phyloP scores from a whole-genome alignment of 2,113 vertebrate species.

The Lampris megalopsis region DNA sequence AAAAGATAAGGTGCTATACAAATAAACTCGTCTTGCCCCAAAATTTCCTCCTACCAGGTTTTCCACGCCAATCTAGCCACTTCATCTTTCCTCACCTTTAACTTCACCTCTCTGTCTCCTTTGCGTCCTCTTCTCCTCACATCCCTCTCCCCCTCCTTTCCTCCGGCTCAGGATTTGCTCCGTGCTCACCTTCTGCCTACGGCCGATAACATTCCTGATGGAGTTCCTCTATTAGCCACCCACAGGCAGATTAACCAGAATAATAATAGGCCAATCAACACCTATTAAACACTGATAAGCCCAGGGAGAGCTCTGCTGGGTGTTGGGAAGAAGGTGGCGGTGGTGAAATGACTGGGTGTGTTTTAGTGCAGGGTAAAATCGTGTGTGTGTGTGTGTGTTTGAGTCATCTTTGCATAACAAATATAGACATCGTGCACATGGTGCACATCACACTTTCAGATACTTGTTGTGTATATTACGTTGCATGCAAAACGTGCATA shows the following conservation, averaged over 20 bases:
- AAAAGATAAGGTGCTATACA: too few species aligned
- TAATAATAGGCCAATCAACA: conserved; percentile 79
- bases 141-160: conserved; percentile 19
- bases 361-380: conserved; percentile 57
- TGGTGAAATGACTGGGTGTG: conserved; percentile 41
- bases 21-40: too few species aligned
- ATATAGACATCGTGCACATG: conserved; percentile 16
- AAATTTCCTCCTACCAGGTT: neutral
- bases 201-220: conserved; percentile 74
- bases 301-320: conserved; percentile 65
- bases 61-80: conserved; percentile 37
- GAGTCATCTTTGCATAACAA: conserved; percentile 12
- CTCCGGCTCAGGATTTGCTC: conserved; percentile 41
- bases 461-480: too few species aligned
- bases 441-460: too few species aligned
- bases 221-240: conserved; percentile 76
- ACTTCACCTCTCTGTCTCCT: conserved; percentile 21
- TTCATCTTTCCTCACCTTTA: conserved; percentile 9
- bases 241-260: conserved; percentile 74
- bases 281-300: conserved; percentile 76
- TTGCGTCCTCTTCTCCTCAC: conserved; percentile 1
- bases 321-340: conserved; percentile 44
- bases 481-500: too few species aligned
- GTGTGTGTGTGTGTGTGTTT: conserved; percentile 33
- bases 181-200: conserved; percentile 63